A percentile compares a stretch with the other conserved stretches of the same genome.
phyloP scores from a whole-genome alignment of 1,140 invertebrate species.

The Euwallacea fornicatus region DNA sequence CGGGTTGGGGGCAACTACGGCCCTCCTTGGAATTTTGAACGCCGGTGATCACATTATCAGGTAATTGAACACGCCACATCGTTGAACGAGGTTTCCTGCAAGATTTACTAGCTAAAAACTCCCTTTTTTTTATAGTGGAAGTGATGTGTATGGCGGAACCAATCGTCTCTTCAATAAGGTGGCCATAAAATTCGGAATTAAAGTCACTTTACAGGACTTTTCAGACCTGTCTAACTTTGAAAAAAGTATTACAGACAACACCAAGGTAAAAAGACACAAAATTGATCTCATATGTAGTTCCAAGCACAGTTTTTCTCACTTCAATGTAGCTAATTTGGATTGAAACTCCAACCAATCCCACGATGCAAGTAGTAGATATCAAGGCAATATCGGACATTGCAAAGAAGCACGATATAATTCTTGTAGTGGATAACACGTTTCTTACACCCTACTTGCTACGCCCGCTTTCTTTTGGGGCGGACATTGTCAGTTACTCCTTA shows the following conservation, averaged over 20 bases:
- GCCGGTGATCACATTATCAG: slow-evolving; percentile 86
- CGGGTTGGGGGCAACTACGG: slow-evolving; percentile 83
- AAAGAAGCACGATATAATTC: slow-evolving; percentile 67
- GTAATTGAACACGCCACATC: neutral
- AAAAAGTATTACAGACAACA: slow-evolving; percentile 76
- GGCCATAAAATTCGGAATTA: slow-evolving; percentile 68
- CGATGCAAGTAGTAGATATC: slow-evolving; percentile 91
- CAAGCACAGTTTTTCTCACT: neutral
- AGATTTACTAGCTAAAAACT: neutral
- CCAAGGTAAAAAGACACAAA: slow-evolving; percentile 66
- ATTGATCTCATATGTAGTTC: neutral
- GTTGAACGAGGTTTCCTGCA: neutral
- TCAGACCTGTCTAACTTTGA: slow-evolving; percentile 68
- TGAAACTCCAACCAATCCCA: slow-evolving; percentile 97
- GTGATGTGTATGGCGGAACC: slow-evolving; percentile 97
- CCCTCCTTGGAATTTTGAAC: slow-evolving; percentile 73
- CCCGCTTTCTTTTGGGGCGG: slow-evolving; percentile 88
- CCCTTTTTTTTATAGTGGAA: slow-evolving; percentile 64
- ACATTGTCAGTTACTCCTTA: slow-evolving; percentile 89
- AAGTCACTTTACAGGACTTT: slow-evolving; percentile 81
- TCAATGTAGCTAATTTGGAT: slow-evolving; percentile 71
- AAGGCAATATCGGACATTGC: slow-evolving; percentile 67
- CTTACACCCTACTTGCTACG: slow-evolving; percentile 93
- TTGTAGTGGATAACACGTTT: slow-evolving; percentile 98
- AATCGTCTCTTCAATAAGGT: slow-evolving; percentile 67